Evolutionary conservation across 1,140 invertebrate species (phyloP), one percentile per base, ranked within the genome.

Genomic region (Saxidomus purpurata): DNA sequence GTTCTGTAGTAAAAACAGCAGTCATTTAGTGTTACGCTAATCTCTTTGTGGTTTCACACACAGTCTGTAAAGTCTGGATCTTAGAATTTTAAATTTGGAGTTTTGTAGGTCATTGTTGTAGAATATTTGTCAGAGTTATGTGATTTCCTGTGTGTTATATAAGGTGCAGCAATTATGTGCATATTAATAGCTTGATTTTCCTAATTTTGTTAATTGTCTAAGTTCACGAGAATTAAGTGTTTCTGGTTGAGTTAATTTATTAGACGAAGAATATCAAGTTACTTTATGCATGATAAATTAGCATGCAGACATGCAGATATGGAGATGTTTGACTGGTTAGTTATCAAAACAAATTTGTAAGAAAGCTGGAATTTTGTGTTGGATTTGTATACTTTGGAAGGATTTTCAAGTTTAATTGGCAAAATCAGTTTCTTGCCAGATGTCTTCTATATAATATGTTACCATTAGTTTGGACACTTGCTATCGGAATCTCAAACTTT

Each of bases 171-270:
- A 38, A 71, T 38, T 71, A 71, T 71, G 34, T 71, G 67, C 67
- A 71, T 71, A 71, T 71, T 71, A 38, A 71, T 38, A 31, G 67
- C 67, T 71, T 71, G 17, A 71, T 71, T 36, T 71, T 71, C 34
- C 9, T 67, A 15, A 40, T 8, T 63, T 63, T 63, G n/a, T n/a
- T n/a, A n/a, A n/a, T 63, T 63, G 59, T 28, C n/a, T 43, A 8
- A 43, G 22, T 63, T 28, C 25, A 63, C 28, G n/a, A 59, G 15
- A 59, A 28, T 63, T 9, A 25, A 38, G 67, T 71, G 25, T 71
- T 71, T 38, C 2, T 38, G 67, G 67, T 71, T 71, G 34, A 38
- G 25, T 71, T 38, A 71, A 15, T 71, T 36, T 40, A 71, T 71
- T 71, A 71, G 67, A 38, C 67, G 38, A 71, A 71, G 67, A 38